These are phyloP conservation scores for Latheticus oryzae DNA, from an alignment of 2,888 invertebrate genomes.

Conservation along the genomic window DNA sequence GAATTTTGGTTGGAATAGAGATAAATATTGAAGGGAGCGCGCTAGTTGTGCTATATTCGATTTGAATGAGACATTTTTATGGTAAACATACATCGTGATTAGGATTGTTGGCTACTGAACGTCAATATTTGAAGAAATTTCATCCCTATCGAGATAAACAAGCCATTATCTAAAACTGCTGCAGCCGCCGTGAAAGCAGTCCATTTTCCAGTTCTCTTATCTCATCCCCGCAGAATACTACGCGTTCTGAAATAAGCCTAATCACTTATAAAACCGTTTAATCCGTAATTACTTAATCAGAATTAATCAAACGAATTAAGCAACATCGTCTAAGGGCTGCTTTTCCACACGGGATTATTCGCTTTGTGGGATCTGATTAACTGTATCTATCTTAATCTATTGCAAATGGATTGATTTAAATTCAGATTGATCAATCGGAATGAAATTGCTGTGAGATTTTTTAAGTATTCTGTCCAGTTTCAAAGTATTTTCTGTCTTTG, in stretches of 20 bases:
- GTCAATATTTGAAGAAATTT: constrained; percentile 50
- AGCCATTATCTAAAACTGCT: constrained; percentile 43
- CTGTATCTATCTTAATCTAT: constrained; percentile 46
- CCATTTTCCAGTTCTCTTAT: constrained; percentile 41
- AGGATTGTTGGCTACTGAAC: constrained; percentile 48
- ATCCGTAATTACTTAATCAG: constrained; percentile 45
- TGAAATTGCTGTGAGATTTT: constrained; percentile 45
- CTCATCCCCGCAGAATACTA: constrained; percentile 34
- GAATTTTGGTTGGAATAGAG: constrained; percentile 14
- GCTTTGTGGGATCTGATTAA: constrained; percentile 48
- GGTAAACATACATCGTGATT: constrained; percentile 49
- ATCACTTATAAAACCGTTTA: constrained; percentile 46
- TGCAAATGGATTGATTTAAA: constrained; percentile 48
- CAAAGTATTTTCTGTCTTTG: constrained; percentile 46
- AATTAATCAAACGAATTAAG: constrained; percentile 46
- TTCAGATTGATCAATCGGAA: constrained; percentile 52
- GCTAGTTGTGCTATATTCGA: constrained; percentile 20
- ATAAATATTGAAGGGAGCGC: constrained; percentile 23
- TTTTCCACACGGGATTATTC: constrained; percentile 44
- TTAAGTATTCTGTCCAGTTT: constrained; percentile 47
- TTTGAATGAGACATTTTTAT: constrained; percentile 42
- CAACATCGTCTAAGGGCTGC: constrained; percentile 38
- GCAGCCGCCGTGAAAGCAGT: constrained; percentile 35
- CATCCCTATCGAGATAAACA: constrained; percentile 44
- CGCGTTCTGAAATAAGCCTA: constrained; percentile 40